phyloP scores from a whole-genome alignment of 2,797 vertebrate species.

The Macroramphosus scolopax region DNA sequence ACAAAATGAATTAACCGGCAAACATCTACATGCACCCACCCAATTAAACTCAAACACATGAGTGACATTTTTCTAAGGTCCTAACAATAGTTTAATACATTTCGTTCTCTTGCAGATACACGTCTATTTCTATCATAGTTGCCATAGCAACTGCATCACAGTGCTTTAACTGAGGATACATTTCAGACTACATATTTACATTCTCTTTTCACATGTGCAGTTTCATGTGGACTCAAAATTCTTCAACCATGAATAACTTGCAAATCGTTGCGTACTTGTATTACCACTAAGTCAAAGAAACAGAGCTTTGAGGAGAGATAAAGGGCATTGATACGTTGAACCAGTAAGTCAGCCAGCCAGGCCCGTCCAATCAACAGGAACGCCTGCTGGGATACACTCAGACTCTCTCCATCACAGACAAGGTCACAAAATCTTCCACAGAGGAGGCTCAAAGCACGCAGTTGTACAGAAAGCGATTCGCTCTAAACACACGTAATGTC shows the following conservation, averaged over 20 bases:
- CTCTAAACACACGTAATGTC: not conserved
- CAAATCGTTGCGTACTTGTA: constrained; percentile 15
- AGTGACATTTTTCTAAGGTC: constrained; percentile 54
- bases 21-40: constrained; percentile 14
- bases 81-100: constrained; percentile 74
- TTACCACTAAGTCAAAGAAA: constrained; percentile 32
- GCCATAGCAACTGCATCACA: constrained; percentile 83
- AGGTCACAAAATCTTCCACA: constrained; percentile 64
- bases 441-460: constrained; percentile 37
- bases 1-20: constrained; percentile 14
- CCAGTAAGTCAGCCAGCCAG: constrained; percentile 60
- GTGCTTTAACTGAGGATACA: constrained; percentile 79
- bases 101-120: constrained; percentile 79
- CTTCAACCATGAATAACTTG: constrained; percentile 14
- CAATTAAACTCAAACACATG: constrained; percentile 53
- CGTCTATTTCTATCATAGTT: constrained; percentile 83
- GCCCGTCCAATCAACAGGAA: constrained; percentile 68
- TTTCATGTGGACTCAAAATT: constrained; percentile 32
- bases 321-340: constrained; percentile 54
- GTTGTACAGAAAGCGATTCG: constrained; percentile 17
- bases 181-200: constrained; percentile 69
- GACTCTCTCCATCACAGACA: constrained; percentile 53
- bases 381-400: constrained; percentile 65
- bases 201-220: constrained; percentile 54
- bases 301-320: constrained; percentile 51